These are phyloP conservation scores for Calidris pugnax DNA, from an alignment of 2,113 vertebrate genomes.

Conservation along the genomic window DNA sequence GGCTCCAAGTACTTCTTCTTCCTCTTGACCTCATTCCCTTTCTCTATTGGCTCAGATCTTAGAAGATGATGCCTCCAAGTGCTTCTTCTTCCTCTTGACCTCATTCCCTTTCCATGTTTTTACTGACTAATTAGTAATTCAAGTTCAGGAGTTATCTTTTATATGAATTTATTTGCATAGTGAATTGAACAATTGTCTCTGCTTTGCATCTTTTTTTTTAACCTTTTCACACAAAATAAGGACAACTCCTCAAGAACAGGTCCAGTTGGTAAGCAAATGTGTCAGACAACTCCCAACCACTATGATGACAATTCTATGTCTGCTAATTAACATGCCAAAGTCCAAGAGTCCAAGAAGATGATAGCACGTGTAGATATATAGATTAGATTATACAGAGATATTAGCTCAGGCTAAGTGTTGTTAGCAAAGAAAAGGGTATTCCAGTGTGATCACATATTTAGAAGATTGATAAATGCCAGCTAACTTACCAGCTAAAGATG, in stretches of 20 bases:
- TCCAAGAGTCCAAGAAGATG: not conserved
- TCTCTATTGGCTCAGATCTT: no score
- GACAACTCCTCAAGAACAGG: not conserved
- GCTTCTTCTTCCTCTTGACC: not conserved
- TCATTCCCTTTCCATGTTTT: not conserved
- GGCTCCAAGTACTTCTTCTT: no score
- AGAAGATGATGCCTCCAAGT: not conserved
- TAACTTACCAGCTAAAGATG: not conserved
- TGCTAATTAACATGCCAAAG: not conserved
- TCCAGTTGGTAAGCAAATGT: not conserved
- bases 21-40: no score
- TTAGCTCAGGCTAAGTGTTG: not conserved
- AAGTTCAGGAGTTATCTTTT: not conserved
- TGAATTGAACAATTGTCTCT: not conserved
- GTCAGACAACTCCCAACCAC: not conserved
- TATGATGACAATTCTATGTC: not conserved
- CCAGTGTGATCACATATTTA: not conserved
- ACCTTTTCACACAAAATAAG: not conserved
- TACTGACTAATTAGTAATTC: not conserved
- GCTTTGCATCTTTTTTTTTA: no score
- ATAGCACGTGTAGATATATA: not conserved
- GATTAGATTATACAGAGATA: not conserved
- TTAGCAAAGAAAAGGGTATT: not conserved
- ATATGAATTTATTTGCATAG: not conserved
- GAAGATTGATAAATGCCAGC: not conserved